phyloP scores from a whole-genome alignment of 1,140 invertebrate genomes.

The Drosophila elegans region DNA sequence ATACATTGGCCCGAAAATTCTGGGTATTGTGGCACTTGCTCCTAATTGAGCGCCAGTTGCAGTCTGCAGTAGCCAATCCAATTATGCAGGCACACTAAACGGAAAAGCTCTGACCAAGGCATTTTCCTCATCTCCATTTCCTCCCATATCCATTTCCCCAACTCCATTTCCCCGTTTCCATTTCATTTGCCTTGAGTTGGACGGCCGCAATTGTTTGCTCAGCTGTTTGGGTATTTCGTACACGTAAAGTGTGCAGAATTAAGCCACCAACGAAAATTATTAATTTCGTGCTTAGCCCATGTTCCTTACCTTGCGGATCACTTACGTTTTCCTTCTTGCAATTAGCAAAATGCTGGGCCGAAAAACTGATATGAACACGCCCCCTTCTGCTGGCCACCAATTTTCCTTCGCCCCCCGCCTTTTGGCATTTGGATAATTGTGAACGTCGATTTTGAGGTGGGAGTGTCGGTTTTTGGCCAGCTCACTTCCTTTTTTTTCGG shows the following conservation, averaged over 20 bases:
- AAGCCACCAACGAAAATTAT: constrained; percentile 74
- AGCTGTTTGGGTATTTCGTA: constrained; percentile 50
- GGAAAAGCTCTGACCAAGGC: constrained; percentile 56
- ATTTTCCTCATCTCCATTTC: constrained; percentile 39
- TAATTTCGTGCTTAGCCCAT: constrained; percentile 53
- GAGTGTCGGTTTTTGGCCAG: constrained; percentile 22
- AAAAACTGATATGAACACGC: constrained; percentile 33
- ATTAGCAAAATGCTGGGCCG: constrained; percentile 68
- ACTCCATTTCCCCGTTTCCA: constrained; percentile 64
- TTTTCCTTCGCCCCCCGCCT: neutral
- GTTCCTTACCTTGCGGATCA: constrained; percentile 13
- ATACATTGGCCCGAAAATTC: constrained; percentile 37
- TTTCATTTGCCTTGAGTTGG: constrained; percentile 45
- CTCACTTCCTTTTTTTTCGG: constrained; percentile 44
- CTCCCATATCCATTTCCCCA: constrained; percentile 6
- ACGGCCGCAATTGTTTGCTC: constrained; percentile 21
- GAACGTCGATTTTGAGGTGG: constrained; percentile 46
- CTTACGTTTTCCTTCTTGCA: constrained; percentile 44
- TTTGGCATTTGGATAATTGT: constrained; percentile 69
- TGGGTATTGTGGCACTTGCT: constrained; percentile 46
- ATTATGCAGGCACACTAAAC: constrained; percentile 66
- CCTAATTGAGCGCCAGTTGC: constrained; percentile 44
- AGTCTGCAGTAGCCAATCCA: constrained; percentile 54
- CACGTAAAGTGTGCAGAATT: constrained; percentile 70
- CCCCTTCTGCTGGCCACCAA: neutral